These are phyloP conservation scores for Lasioglossum oenotherae DNA, from an alignment of 2,888 invertebrate species.

Conservation along the genomic window DNA sequence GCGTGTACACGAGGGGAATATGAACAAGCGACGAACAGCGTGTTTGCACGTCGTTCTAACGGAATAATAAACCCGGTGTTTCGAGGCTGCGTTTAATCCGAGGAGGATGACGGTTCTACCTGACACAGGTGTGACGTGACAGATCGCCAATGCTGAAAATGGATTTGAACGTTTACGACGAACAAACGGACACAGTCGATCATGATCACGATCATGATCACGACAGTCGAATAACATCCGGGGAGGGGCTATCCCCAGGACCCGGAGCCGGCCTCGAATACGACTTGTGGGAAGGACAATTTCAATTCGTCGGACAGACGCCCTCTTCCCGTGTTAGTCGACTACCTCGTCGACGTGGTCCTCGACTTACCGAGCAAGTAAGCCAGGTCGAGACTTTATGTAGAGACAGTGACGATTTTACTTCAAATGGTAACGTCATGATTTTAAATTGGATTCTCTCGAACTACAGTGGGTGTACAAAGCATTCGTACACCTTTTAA, in stretches of 20 bases:
- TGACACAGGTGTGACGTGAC: conserved; percentile 60
- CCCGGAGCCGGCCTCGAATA: conserved; percentile 90
- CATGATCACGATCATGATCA: conserved; percentile 37
- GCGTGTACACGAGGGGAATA: conserved; percentile 10
- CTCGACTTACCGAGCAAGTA: conserved; percentile 88
- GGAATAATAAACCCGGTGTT: conserved; percentile 45
- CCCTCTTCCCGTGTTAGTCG: conserved; percentile 48
- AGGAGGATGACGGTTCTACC: conserved; percentile 57
- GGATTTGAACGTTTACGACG: conserved; percentile 66
- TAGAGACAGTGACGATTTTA: neutral
- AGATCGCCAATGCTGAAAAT: conserved; percentile 52
- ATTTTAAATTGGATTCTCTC: neutral
- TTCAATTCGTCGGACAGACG: conserved; percentile 90
- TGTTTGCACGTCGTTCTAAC: conserved; percentile 60
- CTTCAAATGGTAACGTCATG: neutral
- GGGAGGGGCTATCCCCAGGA: conserved; percentile 67
- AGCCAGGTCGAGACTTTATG: conserved; percentile 70
- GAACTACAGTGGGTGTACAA: too few relatives aligned
- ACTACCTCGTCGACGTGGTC: conserved; percentile 72
- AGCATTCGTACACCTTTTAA: too few relatives aligned
- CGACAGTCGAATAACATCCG: conserved; percentile 60
- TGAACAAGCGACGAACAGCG: conserved; percentile 35
- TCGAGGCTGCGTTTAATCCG: conserved; percentile 21
- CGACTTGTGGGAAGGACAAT: conserved; percentile 96
- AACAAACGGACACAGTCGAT: conserved; percentile 47